These are phyloP conservation scores for Tauraco erythrolophus DNA, from an alignment of 2,113 vertebrate species.

Conservation along the genomic window DNA sequence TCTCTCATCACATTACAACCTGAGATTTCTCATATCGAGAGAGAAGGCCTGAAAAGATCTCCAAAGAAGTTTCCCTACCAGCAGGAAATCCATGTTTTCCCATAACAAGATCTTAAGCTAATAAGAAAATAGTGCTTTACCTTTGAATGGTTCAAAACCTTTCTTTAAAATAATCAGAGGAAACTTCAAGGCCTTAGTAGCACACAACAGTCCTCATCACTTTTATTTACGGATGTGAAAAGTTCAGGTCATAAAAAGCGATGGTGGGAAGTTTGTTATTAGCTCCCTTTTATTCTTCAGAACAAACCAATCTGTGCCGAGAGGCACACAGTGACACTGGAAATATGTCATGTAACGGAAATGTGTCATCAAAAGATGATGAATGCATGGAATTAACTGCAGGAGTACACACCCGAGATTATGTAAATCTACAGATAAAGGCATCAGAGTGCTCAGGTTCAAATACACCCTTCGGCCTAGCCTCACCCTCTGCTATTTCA, in stretches of 20 bases:
- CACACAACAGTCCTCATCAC: neutral
- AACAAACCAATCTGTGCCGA: neutral
- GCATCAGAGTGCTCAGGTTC: neutral
- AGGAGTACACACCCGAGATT: neutral
- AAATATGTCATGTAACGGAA: conserved; percentile 18
- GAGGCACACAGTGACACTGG: neutral
- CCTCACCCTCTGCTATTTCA: neutral
- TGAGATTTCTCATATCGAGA: neutral
- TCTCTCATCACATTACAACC: neutral
- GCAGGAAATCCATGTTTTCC: neutral
- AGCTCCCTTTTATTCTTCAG: conserved; percentile 11
- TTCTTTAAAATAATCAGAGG: neutral
- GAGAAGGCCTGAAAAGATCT: neutral
- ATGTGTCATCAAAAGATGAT: conserved; percentile 18
- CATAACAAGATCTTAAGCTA: neutral
- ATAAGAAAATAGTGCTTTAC: neutral
- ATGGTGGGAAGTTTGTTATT: neutral
- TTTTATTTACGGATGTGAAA: conserved; percentile 13
- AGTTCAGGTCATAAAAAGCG: neutral
- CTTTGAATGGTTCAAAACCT: neutral
- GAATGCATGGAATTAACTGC: conserved; percentile 41
- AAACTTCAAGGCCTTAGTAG: neutral
- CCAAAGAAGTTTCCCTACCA: neutral
- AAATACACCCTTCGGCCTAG: neutral
- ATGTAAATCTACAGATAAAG: conserved; percentile 9